Evolutionary conservation across 1,140 invertebrate species (phyloP).

Genomic region (Euschistus heros): DNA sequence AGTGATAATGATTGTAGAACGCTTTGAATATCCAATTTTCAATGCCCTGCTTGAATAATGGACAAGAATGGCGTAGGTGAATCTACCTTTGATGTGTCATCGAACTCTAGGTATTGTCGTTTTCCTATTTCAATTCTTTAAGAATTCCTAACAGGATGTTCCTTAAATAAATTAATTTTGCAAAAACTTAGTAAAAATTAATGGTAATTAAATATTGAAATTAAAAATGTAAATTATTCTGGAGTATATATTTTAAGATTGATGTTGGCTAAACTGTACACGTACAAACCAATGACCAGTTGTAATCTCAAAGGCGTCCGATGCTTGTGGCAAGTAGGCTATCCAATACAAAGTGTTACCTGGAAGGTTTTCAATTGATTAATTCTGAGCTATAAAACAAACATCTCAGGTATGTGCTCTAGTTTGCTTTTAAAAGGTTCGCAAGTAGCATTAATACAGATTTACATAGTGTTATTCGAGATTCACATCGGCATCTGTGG

Average conservation of each 20-base stretch:
- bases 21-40: neutral
- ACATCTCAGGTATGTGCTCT: neutral
- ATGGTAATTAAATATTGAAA: too few species aligned
- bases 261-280: neutral
- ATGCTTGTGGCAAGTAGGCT: neutral
- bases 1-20: neutral
- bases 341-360: too few species aligned
- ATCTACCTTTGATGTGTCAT: constrained; percentile 13
- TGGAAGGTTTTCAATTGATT: neutral
- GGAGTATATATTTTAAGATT: neutral
- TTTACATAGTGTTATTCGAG: neutral
- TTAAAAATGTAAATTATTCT: too few species aligned
- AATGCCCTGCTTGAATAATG: constrained; percentile 1
- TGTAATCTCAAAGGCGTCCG: constrained; percentile 3
- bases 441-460: neutral
- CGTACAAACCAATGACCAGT: constrained; percentile 8
- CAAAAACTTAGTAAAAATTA: too few species aligned
- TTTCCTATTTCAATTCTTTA: neutral
- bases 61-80: neutral
- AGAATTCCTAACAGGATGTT: too few species aligned
- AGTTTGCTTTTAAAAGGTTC: neutral
- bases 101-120: neutral
- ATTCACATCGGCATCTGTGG: constrained; percentile 1
- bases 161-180: too few species aligned
- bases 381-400: neutral